phyloP scores from a whole-genome alignment of 2,888 invertebrate species.

The Griposia aprilina region DNA sequence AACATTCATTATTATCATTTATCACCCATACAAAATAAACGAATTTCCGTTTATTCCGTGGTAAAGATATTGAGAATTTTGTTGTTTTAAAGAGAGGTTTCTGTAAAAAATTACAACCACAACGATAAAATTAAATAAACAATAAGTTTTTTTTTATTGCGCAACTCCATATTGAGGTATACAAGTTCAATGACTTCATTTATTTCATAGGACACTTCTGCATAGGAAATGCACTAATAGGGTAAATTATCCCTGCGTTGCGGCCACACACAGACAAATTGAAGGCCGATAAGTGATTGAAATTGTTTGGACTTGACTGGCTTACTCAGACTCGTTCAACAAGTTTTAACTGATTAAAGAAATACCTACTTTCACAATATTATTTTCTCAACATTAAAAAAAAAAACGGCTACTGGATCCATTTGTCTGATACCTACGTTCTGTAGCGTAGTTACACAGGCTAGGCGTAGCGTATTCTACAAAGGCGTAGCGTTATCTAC shows the following conservation, averaged over 20 bases:
- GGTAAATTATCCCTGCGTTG: neutral
- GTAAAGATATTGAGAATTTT: neutral
- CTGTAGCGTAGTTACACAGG: neutral
- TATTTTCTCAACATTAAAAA: neutral
- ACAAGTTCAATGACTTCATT: neutral
- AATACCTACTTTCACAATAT: neutral
- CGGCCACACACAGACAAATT: neutral
- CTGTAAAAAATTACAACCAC: neutral
- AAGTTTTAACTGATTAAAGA: neutral
- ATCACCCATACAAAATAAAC: too few species aligned
- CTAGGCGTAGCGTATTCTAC: neutral
- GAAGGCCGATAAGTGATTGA: neutral
- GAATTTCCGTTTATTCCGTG: too few species aligned
- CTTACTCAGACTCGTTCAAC: conserved; percentile 10
- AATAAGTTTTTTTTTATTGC: too few species aligned
- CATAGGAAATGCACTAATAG: neutral
- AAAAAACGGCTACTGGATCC: neutral
- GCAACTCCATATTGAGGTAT: too few species aligned
- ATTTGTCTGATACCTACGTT: neutral
- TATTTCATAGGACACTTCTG: neutral
- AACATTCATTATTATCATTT: neutral
- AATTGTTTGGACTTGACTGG: neutral
- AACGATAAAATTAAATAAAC: neutral
- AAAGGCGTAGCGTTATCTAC: neutral
- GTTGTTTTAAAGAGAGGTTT: neutral